Percentiles rank a stretch among this genome's conserved stretches.
phyloP scores from a whole-genome alignment of 2,797 vertebrate genomes.

The Holocentrus rufus region DNA sequence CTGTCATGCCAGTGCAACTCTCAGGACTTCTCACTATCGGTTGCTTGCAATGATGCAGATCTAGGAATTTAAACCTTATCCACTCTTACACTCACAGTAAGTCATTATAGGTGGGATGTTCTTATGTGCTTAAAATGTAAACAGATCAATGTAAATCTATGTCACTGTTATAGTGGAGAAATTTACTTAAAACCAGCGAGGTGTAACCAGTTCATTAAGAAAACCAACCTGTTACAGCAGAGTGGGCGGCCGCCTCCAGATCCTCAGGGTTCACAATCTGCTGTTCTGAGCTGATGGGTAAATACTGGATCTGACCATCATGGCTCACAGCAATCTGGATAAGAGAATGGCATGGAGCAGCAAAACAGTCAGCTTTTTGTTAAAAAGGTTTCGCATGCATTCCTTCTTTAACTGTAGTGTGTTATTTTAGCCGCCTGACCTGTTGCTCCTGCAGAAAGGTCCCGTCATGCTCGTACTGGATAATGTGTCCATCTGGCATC shows the following conservation, averaged over 20 bases:
- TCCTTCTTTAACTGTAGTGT: neutral
- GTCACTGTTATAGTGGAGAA: too few species aligned
- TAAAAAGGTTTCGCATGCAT: neutral
- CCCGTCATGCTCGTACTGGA: constrained; percentile 93
- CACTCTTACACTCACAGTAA: neutral
- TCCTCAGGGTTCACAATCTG: constrained; percentile 91
- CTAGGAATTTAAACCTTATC: neutral
- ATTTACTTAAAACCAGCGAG: neutral
- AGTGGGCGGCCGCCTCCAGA: constrained; percentile 90
- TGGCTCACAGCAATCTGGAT: constrained; percentile 80
- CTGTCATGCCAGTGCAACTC: neutral
- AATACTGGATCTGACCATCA: constrained; percentile 92
- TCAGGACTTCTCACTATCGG: neutral
- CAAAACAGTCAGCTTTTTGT: neutral
- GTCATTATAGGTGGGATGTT: neutral
- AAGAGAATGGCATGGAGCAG: constrained; percentile 3
- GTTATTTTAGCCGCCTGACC: constrained; percentile 75
- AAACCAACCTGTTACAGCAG: constrained; percentile 89
- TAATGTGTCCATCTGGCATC: constrained; percentile 96
- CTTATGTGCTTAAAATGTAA: neutral
- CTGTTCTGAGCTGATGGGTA: constrained; percentile 90
- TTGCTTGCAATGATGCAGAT: neutral
- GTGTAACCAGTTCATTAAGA: neutral
- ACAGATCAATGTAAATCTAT: neutral
- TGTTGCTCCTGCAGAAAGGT: constrained; percentile 91